Evolutionary conservation across 2,113 vertebrate genomes (phyloP), one percentile per base, ranked within the genome.

Genomic region (Procapra przewalskii): DNA sequence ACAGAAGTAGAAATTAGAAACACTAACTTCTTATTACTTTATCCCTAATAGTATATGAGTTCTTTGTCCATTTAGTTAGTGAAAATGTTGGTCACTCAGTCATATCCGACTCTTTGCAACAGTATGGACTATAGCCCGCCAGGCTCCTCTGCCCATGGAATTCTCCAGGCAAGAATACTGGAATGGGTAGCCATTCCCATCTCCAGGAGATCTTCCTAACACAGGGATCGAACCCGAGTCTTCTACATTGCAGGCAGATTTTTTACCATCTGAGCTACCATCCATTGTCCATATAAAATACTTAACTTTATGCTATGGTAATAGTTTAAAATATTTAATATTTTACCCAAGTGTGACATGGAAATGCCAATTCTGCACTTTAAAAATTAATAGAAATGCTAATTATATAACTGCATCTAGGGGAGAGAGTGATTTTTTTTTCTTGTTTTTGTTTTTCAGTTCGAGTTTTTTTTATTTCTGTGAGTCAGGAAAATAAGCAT

Each of bases 361-460:
- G 29, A 91, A 62, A 89, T 95, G 45, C 3, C 62, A 88, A 29
- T 36, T 71, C 27, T 89, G 40, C 27, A 50, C 21, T 88, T 91
- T 64, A 92, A 79, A 54, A 80, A 31, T 86, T 60, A 33, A 81
- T 55, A 92, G 40, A 96, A 88, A 92, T 85, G 50, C 21, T 55
- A 48, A 8, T 77, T 81, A 4, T 77, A 90, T 96, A 40, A 60
- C 19, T 90, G 43, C 45, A 48, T 48, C 45, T 48, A 9, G 45
- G 45, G 45, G 45, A 48, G 45, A 48, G 9, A 48, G 45, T 48
- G 45, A 48, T 48, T 48, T 48, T 45, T 45, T 21, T 77, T 80
- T 16, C 82, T 62, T 21, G 0, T 48, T 67, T 91, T 89, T 89
- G 7, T 21, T 92, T 92, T 91, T 80, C 67, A 62, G 29, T 31